Evolutionary conservation across 2,888 invertebrate species (phyloP).

Genomic region (Ophion slaviceki): DNA sequence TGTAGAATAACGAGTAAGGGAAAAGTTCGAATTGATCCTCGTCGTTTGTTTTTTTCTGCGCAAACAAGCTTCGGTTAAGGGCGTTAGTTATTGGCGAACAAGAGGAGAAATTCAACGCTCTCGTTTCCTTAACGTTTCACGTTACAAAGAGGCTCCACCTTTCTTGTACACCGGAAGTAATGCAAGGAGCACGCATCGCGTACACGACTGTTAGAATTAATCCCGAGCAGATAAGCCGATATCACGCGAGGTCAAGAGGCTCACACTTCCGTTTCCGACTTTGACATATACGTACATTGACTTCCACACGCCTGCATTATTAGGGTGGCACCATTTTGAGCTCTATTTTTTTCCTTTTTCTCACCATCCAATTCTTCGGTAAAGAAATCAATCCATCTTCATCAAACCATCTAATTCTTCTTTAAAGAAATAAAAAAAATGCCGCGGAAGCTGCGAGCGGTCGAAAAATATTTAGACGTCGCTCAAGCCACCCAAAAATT

Average conservation of each 20-base stretch:
- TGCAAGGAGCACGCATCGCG: conserved; percentile 20
- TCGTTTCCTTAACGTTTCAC: conserved; percentile 34
- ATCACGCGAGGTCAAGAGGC: conserved; percentile 45
- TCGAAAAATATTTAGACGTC: too few relatives aligned
- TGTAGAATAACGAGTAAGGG: neutral
- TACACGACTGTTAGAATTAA: conserved; percentile 46
- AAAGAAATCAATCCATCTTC: too few relatives aligned
- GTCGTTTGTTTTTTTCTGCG: neutral
- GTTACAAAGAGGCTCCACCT: conserved; percentile 25
- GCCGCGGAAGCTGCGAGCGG: too few relatives aligned
- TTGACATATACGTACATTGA: too few relatives aligned
- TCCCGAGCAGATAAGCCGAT: conserved; percentile 44
- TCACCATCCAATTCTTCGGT: too few relatives aligned
- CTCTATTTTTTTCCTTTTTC: too few relatives aligned
- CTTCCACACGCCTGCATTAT: too few relatives aligned
- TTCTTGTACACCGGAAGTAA: conserved; percentile 32
- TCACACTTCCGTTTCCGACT: too few relatives aligned
- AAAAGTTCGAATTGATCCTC: neutral
- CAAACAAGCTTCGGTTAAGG: neutral
- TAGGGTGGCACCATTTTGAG: too few relatives aligned
- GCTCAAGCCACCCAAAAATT: too few relatives aligned
- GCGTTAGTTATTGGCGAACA: conserved; percentile 3
- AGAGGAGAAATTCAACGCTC: conserved; percentile 18
- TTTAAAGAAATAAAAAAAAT: too few relatives aligned
- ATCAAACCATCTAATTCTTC: too few relatives aligned